Evolutionary conservation across 2,888 invertebrate species (phyloP).

Genomic region (Lasioglossum vierecki): DNA sequence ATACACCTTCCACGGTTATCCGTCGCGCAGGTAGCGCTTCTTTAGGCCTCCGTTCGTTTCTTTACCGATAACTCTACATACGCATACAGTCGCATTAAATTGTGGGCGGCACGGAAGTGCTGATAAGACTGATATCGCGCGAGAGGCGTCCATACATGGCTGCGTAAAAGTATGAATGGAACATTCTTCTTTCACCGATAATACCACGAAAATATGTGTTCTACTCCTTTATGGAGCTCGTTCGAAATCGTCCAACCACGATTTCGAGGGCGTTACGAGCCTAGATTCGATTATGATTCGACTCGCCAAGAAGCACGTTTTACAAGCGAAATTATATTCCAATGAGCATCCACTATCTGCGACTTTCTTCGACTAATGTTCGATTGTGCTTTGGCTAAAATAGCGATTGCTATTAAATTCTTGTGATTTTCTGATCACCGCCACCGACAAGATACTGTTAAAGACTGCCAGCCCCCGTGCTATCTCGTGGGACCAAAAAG

Average conservation of each 20-base stretch:
- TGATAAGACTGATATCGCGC: conserved; percentile 71
- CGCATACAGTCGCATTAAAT: conserved; percentile 60
- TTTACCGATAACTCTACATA: conserved; percentile 56
- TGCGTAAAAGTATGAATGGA: conserved; percentile 72
- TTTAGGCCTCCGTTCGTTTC: conserved; percentile 49
- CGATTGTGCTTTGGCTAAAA: neutral
- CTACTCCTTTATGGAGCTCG: conserved; percentile 34
- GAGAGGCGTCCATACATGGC: conserved; percentile 65
- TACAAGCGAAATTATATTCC: conserved; percentile 24
- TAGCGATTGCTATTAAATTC: neutral
- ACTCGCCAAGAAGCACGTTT: conserved; percentile 8
- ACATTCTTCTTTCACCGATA: conserved; percentile 70
- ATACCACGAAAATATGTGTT: conserved; percentile 40
- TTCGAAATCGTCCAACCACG: conserved; percentile 20
- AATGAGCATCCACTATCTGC: conserved; percentile 1
- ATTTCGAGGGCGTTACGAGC: conserved; percentile 7
- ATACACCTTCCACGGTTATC: conserved; percentile 48
- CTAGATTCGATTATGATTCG: neutral
- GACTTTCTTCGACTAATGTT: conserved; percentile 6
- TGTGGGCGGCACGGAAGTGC: conserved; percentile 66
- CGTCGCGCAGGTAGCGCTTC: conserved; percentile 68
- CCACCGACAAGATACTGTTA: no score
- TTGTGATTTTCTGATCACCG: neutral
- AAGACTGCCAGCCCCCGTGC: no score
- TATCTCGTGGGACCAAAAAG: no score